Conservation (phyloP, 2,113 vertebrate species). For the Chaetura pelagica region DNA sequence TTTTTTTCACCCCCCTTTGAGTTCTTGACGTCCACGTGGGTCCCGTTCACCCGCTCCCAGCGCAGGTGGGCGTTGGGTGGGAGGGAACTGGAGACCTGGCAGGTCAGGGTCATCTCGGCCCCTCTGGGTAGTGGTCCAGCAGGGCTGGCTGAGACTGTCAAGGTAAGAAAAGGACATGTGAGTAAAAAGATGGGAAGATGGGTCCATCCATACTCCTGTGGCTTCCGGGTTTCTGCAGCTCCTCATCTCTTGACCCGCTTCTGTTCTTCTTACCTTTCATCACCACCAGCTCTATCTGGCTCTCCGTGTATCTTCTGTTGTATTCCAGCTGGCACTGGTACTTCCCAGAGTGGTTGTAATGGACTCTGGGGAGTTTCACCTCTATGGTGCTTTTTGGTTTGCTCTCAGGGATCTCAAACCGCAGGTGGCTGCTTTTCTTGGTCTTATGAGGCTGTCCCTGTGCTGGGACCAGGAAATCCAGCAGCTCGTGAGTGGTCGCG, state of each 20-base stretch:
- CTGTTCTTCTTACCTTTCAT: constrained; percentile 70
- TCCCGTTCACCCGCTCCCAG: constrained; percentile 39
- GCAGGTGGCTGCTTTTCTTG: neutral
- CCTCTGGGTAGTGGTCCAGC: neutral
- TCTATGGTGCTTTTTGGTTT: neutral
- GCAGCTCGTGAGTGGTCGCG: neutral
- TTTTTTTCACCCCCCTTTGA: neutral
- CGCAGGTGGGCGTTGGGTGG: neutral
- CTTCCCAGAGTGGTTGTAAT: constrained; percentile 49
- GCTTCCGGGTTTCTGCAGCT: neutral
- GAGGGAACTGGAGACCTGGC: neutral
- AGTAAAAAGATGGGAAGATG: neutral
- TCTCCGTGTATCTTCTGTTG: neutral
- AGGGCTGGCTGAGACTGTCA: constrained; percentile 44
- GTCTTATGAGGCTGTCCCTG: neutral
- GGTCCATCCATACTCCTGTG: neutral
- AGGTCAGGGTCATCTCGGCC: neutral
- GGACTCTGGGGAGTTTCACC: constrained; percentile 27
- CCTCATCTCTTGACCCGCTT: neutral
- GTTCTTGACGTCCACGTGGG: neutral
- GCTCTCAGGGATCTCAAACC: neutral
- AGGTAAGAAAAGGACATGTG: neutral
- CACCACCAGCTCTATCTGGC: constrained; percentile 63
- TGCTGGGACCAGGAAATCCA: neutral
- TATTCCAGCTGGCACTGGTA: constrained; percentile 23